phyloP scores from a whole-genome alignment of 2,113 vertebrate genomes.

The Chaetodon auriga region DNA sequence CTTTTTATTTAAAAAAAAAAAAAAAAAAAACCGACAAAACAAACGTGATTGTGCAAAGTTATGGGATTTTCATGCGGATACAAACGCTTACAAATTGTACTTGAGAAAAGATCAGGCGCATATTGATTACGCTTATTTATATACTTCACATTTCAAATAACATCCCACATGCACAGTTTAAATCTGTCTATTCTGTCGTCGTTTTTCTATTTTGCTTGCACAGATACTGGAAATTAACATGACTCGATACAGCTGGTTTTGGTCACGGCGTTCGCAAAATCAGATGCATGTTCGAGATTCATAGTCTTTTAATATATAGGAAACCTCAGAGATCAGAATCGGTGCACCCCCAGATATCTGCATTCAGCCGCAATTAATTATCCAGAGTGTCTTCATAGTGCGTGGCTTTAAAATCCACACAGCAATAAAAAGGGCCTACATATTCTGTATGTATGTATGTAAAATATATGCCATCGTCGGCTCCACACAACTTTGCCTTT shows the following conservation, averaged over 20 bases:
- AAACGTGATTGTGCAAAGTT: constrained; percentile 33
- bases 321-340: background rate
- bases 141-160: background rate
- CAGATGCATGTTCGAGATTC: background rate
- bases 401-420: background rate
- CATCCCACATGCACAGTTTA: background rate
- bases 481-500: background rate
- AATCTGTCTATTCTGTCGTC: background rate
- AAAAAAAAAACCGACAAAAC: background rate
- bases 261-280: background rate
- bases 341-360: background rate
- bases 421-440: background rate
- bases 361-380: constrained; percentile 9
- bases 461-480: background rate
- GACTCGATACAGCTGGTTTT: background rate
- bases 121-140: background rate
- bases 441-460: background rate
- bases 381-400: background rate
- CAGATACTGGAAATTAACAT: background rate
- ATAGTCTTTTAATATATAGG: background rate
- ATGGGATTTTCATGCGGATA: constrained; percentile 29
- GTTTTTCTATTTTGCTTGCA: background rate
- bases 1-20: constrained; percentile 35
- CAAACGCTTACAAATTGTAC: constrained; percentile 10
- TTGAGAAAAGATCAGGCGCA: background rate